Base-by-base conservation (phyloP, 2,888 invertebrate species). In the Rotaria magnacalcarata region DNA sequence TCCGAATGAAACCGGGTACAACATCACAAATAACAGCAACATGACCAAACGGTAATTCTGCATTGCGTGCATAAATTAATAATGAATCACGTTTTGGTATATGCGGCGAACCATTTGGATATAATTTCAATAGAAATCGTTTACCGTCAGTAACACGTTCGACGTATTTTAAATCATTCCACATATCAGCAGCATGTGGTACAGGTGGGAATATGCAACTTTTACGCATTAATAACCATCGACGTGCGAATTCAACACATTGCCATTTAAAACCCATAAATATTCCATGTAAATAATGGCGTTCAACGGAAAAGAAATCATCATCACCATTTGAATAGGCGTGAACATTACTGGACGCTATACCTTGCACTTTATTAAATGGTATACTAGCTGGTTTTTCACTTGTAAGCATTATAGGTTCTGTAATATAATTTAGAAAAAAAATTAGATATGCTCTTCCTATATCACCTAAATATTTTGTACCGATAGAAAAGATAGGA, bases 231-330 rank as follows among this genome's bases (percentile, higher is more conserved):
- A 80, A 47, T 24, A 80, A n/a, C 80, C 80, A 80, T n/a, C 80
- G 43, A 80, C 80, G 80, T 41, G 80, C 80, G n/a, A 80, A 80
- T 47, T 80, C 80, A 80, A 80, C 80, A 47, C 80, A 80, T 80
- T 80, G 80, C 80, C 80, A 80, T 80, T 80, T 80, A 80, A 80
- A 80, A 43, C 80, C 80, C 80, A 80, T 80, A 47, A 80, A 80
- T 47, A 80, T 80, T 43, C 80, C 80, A n/a, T 80, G 80, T 14
- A 80, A 47, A 80, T 80, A 80, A 47, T 80, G 80, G n/a, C 47
- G 80, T 47, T 80, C 80, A n/a, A 80, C 80, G 3, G 80, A 80
- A 47, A 80, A 80, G n/a, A 80, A 80, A 47, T 80, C 80, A 47
- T n/a, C 80, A 47, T 80, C 80, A 10, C 80, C 80, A 43, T 80